Base-by-base conservation (phyloP, 2,113 vertebrate species). In the Motacilla alba region DNA sequence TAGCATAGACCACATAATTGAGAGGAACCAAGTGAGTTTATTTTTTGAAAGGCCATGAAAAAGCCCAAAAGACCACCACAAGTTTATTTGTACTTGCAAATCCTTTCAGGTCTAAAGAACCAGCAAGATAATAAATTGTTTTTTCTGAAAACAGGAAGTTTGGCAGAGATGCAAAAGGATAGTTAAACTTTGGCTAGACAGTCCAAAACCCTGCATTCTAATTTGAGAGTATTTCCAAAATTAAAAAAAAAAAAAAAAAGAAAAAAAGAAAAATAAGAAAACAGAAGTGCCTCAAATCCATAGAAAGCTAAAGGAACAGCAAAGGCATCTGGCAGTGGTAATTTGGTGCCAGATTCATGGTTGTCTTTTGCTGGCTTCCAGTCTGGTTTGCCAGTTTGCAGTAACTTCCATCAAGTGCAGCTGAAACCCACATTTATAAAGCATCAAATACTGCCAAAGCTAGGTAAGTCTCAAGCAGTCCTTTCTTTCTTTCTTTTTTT, bases 71-170 rank as follows among this genome's bases (percentile, higher is more conserved):
- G 68, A 12, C 6, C 46, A 43, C 79, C 95, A 98, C 91, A 95
- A 95, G 94, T 97, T 92, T 96, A 96, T 96, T 97, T 97, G 95
- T 94, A 93, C 86, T 94, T 89, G 58, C 89, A 98, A 96, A 97
- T 95, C 94, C 82, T 98, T 98, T 96, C 92, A 96, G 95, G 95
- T 94, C 96, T 96, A 96, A 97, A 98, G 97, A 95, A 97, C 81
- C 86, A 97, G 87, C 66, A 94, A 96, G 96, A 98, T 98, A 97
- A 98, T 98, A 98, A 98, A 98, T 98, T 98, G 97, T 83, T 98
- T 97, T 97, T 98, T 97, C 97, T 98, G 96, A 98, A 98, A 98
- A 98, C 97, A 98, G 97, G 98, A 98, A 98, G 98, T 98, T 97
- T 98, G 98, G 98, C 98, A 98, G 93, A 95, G 96, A 96, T 87